A percentile compares a stretch with the other conserved stretches of the same genome.
Evolutionary conservation across 2,888 invertebrate genomes (phyloP).

Genomic region (Rapana venosa): DNA sequence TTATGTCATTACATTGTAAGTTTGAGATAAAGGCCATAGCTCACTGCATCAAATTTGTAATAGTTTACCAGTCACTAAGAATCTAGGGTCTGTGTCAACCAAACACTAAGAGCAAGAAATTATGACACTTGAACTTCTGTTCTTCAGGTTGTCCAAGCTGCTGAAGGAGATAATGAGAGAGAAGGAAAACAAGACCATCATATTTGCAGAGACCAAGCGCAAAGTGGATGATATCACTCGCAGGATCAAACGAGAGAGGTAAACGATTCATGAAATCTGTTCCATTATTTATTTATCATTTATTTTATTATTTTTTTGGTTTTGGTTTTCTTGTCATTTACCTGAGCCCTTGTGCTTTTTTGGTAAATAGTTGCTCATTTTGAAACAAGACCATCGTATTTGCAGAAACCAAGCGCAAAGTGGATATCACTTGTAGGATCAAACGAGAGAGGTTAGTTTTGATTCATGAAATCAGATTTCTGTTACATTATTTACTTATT

Average conservation of each 20-base stretch:
- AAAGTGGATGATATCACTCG: conserved; percentile 94
- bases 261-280: not conserved
- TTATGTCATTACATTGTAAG: no score
- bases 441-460: conserved; percentile 86
- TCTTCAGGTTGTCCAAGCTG: conserved; percentile 83
- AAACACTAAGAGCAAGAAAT: no score
- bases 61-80: no score
- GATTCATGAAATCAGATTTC: conserved; percentile 3
- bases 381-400: conserved; percentile 88
- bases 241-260: conserved; percentile 90
- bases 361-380: no score
- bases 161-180: conserved; percentile 90
- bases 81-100: no score
- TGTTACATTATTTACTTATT: no score
- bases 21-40: no score
- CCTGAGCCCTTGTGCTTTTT: no score
- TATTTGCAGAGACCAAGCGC: conserved; percentile 99
- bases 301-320: no score
- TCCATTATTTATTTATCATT: not conserved
- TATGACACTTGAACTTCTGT: not conserved
- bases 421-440: conserved; percentile 89
- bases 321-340: no score
- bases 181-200: conserved; percentile 93
- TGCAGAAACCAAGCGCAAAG: conserved; percentile 98
- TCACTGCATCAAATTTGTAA: no score